Conservation (phyloP, 2,888 invertebrate species). For the Ariolimax columbianus region DNA sequence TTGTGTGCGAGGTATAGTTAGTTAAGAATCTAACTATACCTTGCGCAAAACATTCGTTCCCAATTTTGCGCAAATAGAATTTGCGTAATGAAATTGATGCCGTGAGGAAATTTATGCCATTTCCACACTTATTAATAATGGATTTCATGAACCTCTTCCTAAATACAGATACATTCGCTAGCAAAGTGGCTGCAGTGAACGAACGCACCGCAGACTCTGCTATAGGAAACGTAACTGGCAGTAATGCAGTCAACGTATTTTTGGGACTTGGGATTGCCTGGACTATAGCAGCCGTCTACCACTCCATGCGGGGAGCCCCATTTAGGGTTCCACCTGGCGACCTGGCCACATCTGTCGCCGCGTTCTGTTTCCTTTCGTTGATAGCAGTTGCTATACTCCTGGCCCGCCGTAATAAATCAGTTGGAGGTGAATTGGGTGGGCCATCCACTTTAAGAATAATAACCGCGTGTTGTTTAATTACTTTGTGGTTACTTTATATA, state of each 20-base stretch:
- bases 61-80: too few species aligned
- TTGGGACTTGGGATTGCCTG: conserved; percentile 83
- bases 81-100: too few species aligned
- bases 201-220: conserved; percentile 83
- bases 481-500: conserved; percentile 94
- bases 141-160: background rate
- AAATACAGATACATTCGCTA: conserved; percentile 83
- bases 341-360: conserved; percentile 96
- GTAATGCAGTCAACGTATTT: conserved; percentile 84
- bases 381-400: conserved; percentile 90
- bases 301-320: conserved; percentile 66
- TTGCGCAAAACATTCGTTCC: too few species aligned
- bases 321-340: conserved; percentile 85
- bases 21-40: too few species aligned
- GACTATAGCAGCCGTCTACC: conserved; percentile 82
- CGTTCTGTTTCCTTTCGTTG: conserved; percentile 93
- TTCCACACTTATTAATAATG: too few species aligned
- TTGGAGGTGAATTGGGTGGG: conserved; percentile 93
- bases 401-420: conserved; percentile 86
- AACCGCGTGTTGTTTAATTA: conserved; percentile 89
- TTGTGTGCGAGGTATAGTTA: too few species aligned
- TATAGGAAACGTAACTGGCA: conserved; percentile 83
- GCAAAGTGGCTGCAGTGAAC: conserved; percentile 81
- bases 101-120: too few species aligned
- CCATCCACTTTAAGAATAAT: conserved; percentile 84